These are phyloP conservation scores for Cartodere bifasciata DNA, from an alignment of 2,888 invertebrate genomes.

Conservation along the genomic window DNA sequence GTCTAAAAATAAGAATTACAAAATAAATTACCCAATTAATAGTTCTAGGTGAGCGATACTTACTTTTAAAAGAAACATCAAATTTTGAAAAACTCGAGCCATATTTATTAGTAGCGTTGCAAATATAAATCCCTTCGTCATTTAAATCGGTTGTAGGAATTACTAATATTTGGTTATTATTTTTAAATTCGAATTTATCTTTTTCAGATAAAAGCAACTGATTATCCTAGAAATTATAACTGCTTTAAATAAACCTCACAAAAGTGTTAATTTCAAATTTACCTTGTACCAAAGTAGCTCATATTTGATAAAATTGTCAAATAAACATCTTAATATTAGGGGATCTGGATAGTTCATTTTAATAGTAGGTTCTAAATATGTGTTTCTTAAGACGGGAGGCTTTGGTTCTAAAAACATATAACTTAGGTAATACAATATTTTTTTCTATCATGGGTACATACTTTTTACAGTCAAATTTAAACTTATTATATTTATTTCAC, in stretches of 20 bases:
- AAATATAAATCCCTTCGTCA: conserved; percentile 48
- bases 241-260: conserved; percentile 1
- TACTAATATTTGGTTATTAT: conserved; percentile 34
- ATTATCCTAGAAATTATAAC: conserved; percentile 16
- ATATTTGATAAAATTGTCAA: no score
- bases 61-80: conserved; percentile 39
- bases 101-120: conserved; percentile 41
- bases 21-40: background rate
- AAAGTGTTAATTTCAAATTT: background rate
- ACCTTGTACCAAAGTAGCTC: background rate
- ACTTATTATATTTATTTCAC: no score
- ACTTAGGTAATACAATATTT: no score
- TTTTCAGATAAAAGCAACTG: conserved; percentile 17
- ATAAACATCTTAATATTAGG: no score
- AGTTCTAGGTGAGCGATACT: no score
- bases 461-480: no score
- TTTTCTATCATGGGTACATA: no score
- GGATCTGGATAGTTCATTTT: no score
- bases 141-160: conserved; percentile 42
- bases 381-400: no score
- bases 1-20: background rate
- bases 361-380: no score
- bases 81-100: conserved; percentile 32
- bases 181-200: conserved; percentile 26
- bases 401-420: no score